Conservation (phyloP, 1,140 invertebrate species). For the Euglossa dilemma region DNA sequence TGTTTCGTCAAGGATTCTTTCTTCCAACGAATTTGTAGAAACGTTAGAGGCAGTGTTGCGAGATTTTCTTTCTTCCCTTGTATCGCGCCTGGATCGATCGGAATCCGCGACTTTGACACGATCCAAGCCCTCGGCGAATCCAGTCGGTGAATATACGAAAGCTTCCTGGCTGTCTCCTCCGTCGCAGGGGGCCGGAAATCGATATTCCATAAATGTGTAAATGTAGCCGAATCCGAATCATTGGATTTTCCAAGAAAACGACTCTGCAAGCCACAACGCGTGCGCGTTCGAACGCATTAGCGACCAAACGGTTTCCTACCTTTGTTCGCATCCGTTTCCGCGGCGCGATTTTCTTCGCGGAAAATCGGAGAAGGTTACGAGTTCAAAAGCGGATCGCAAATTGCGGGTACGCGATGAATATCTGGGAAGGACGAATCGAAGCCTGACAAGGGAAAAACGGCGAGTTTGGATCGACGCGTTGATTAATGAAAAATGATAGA, state of each 20-base stretch:
- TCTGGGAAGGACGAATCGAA: not conserved
- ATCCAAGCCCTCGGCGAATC: slow-evolving; percentile 39
- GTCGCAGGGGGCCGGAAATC: slow-evolving; percentile 64
- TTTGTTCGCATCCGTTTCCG: slow-evolving; percentile 20
- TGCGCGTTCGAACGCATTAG: slow-evolving; percentile 43
- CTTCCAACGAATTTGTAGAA: too few relatives aligned
- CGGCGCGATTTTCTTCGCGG: too few relatives aligned
- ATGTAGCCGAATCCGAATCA: slow-evolving; percentile 73
- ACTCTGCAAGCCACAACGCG: slow-evolving; percentile 1
- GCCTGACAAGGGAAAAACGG: too few relatives aligned
- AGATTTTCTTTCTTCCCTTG: not conserved
- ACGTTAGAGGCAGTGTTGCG: too few relatives aligned
- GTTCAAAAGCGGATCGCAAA: not conserved
- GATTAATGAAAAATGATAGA: not conserved
- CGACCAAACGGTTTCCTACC: not conserved
- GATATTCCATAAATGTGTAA: slow-evolving; percentile 81
- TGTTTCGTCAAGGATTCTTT: too few relatives aligned
- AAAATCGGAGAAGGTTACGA: not conserved
- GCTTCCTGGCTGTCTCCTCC: slow-evolving; percentile 30
- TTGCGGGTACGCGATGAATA: too few relatives aligned
- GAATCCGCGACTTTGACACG: slow-evolving; percentile 23
- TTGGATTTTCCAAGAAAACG: slow-evolving; percentile 52
- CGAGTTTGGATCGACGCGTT: not conserved
- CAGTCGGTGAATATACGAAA: slow-evolving; percentile 59
- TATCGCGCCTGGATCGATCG: not conserved